phyloP scores from a whole-genome alignment of 1,140 invertebrate species.

The Ectropis grisescens region DNA sequence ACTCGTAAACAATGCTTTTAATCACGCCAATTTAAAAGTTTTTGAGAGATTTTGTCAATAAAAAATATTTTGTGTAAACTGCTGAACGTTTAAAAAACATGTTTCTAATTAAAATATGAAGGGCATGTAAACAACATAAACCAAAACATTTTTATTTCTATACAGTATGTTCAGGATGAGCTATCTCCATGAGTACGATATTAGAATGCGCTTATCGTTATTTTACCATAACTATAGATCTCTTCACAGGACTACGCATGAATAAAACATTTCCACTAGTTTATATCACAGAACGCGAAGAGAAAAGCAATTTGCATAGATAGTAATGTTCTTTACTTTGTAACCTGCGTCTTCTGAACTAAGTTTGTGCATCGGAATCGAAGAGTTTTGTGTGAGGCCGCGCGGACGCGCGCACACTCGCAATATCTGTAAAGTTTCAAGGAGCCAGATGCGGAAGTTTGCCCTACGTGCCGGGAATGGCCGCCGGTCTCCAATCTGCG shows the following conservation, averaged over 20 bases:
- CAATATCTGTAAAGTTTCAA: slow-evolving; percentile 14
- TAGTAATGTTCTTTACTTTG: slow-evolving; percentile 5
- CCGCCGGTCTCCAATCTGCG: slow-evolving; percentile 1
- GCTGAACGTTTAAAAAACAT: too few relatives aligned
- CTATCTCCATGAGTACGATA: too few relatives aligned
- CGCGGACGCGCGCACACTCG: slow-evolving; percentile 2
- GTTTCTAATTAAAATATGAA: too few relatives aligned
- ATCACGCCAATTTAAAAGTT: too few relatives aligned
- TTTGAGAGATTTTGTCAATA: too few relatives aligned
- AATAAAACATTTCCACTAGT: slow-evolving; percentile 6
- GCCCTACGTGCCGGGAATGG: slow-evolving; percentile 20
- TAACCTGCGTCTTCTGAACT: slow-evolving; percentile 5
- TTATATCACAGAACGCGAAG: background rate
- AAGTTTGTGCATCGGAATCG: background rate
- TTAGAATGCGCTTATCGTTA: too few relatives aligned
- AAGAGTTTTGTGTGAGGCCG: background rate
- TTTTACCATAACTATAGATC: background rate
- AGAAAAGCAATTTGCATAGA: slow-evolving; percentile 8
- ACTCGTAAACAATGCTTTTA: too few relatives aligned
- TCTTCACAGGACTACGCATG: background rate
- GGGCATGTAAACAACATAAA: too few relatives aligned
- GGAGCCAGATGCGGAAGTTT: background rate
- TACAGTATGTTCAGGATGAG: too few relatives aligned
- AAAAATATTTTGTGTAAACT: too few relatives aligned
- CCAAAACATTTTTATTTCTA: too few relatives aligned